Evolutionary conservation across 2,113 vertebrate species (phyloP), one percentile per base, ranked within the genome.

Genomic region (Neoarius graeffei): DNA sequence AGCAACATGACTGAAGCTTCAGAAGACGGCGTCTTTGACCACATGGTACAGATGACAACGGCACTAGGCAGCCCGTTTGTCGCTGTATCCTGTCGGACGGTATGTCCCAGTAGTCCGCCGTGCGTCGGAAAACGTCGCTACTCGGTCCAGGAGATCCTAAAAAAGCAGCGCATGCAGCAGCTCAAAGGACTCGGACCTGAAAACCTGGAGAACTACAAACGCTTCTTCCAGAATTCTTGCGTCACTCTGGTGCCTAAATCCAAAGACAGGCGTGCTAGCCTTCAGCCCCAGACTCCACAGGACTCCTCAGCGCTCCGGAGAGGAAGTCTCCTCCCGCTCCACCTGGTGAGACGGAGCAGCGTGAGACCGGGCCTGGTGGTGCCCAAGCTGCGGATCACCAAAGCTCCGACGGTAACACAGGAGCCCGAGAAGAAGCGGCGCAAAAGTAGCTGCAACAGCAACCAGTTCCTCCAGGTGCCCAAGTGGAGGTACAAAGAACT

Each of bases 401-500:
- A 97, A 91, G 98, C 98, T 4, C 97, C 98, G 0, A 54, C 94
- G 0, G 92, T 96, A 74, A 96, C 95, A 50, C 97, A 96, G 85
- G 92, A 97, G 80, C 98, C 98, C 0, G 97, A 98, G 83, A 95
- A 93, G 20, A 62, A 90, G 0, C 87, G 92, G 0, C 90, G 93
- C 83, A 97, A 95, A 90, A 97, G 95, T 92, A 96, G 94, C 27
- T 62, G 87, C 54, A 95, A 95, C 92, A 94, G 91, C 0, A 96
- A 93, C 67, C 92, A 94, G 56, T 95, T 97, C 59, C 93, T 99
- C 91, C 96, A 99, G 94, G 94, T 98, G 87, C 98, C 98, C 85
- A 98, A 97, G 88, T 99, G 98, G 98, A 93, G 96, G 13, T 99
- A 99, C 94, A 99, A 99, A 92, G 98, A 98, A 89, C 90, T 97